Conservation (phyloP, 2,888 invertebrate species). For the Fabriciana adippe region DNA sequence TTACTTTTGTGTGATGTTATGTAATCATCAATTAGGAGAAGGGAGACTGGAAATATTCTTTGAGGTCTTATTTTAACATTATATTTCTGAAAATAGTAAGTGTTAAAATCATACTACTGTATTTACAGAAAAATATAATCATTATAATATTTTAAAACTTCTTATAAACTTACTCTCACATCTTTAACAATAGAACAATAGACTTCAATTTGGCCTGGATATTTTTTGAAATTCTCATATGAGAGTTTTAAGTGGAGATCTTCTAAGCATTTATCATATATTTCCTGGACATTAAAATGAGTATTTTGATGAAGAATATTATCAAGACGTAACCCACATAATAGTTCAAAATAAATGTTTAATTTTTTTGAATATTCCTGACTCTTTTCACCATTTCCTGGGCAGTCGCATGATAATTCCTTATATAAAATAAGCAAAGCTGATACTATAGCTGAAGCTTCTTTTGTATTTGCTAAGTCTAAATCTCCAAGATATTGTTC, state of each 20-base stretch:
- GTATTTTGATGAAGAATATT: slow-evolving; percentile 48
- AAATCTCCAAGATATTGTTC: slow-evolving; percentile 49
- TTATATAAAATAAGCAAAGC: slow-evolving; percentile 57
- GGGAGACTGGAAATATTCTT: slow-evolving; percentile 58
- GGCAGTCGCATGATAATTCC: slow-evolving; percentile 54
- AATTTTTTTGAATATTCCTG: slow-evolving; percentile 52
- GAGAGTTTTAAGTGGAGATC: slow-evolving; percentile 61
- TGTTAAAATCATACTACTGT: neutral
- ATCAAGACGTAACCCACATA: slow-evolving; percentile 51
- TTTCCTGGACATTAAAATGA: slow-evolving; percentile 53
- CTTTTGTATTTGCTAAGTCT: slow-evolving; percentile 48
- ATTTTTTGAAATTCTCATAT: slow-evolving; percentile 59
- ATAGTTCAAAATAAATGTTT: slow-evolving; percentile 51
- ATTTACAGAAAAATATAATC: neutral
- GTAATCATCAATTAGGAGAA: slow-evolving; percentile 67
- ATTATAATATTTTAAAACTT: neutral
- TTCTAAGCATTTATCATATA: slow-evolving; percentile 63
- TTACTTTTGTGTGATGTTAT: slow-evolving; percentile 57
- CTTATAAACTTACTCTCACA: slow-evolving; percentile 51
- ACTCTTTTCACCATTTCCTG: slow-evolving; percentile 56
- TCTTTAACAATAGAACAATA: slow-evolving; percentile 56
- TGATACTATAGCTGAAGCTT: slow-evolving; percentile 49
- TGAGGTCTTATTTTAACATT: slow-evolving; percentile 53
- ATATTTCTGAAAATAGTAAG: slow-evolving; percentile 56
- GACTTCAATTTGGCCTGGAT: slow-evolving; percentile 64